Evolutionary conservation across 1,140 invertebrate genomes (phyloP).

Genomic region (Caenorhabditis inopinata): DNA sequence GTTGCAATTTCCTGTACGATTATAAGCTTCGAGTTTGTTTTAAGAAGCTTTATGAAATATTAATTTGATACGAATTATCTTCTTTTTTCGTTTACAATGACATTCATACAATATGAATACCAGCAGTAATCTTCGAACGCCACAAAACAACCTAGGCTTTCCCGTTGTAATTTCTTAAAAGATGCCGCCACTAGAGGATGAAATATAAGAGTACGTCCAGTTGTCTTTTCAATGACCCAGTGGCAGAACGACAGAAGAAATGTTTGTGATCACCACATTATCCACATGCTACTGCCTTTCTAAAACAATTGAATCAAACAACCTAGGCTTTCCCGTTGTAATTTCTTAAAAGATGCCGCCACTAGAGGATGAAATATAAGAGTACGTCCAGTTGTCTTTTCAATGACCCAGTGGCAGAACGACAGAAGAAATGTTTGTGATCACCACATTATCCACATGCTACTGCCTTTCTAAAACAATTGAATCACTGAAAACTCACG

Average conservation of each 20-base stretch:
- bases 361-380: background rate
- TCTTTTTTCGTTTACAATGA: too few relatives aligned
- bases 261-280: background rate
- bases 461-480: background rate
- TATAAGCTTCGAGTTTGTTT: too few relatives aligned
- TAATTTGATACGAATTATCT: too few relatives aligned
- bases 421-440: background rate
- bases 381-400: background rate
- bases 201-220: background rate
- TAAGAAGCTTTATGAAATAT: too few relatives aligned
- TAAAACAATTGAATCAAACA: background rate
- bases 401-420: background rate
- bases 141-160: background rate
- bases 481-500: background rate
- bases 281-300: background rate
- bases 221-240: background rate
- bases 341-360: conserved; percentile 25
- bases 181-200: conserved; percentile 8
- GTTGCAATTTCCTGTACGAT: too few relatives aligned
- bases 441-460: too few relatives aligned
- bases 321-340: background rate
- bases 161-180: conserved; percentile 21
- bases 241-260: background rate
- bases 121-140: background rate
- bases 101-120: background rate